Evolutionary conservation across 2,888 invertebrate genomes (phyloP), one percentile per base, ranked within the genome.

Genomic region (Chromoteleia sp.): DNA sequence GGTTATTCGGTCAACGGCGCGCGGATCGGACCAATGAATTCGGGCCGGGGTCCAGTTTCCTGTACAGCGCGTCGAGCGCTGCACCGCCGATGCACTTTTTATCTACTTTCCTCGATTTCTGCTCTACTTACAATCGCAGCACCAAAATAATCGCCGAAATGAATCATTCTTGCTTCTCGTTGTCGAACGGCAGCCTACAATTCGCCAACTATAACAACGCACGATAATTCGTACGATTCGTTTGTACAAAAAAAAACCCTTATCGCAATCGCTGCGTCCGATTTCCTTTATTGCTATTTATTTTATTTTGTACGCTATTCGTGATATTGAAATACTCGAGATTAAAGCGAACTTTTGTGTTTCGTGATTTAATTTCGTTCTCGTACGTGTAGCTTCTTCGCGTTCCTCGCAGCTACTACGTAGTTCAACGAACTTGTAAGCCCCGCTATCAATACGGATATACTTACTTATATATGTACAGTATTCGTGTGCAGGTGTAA

Each of bases 1-100:
- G 90, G 90, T 91, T 90, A 90, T 89, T 90, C 89, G 90, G 90
- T 90, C 90, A 90, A 84, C 87, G 86, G 88, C 85, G 86, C 87
- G 43, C 76, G 81, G 79, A 81, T 79, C 81, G 85, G 88, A 85
- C 86, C 85, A 84, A 83, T 78, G 81, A 82, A 43, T 70, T 61
- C 30, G 77, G 77, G 78, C 48, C 79, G 70, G 70, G 63, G 78
- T 74, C 83, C 83, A 85, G 80, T 85, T 85, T 83, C 71, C 77
- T 76, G 12, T 21, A 21, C 48, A 21, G 36, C 48, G 45, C 48
- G 45, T n/a, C 30, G n/a, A 50, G 10, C 25, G 70, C 56, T 45
- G 52, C 56, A 48, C 4, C 36, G 25, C 39, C 52, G 65, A 36
- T 76, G 71, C 68, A 59, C 58, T 61, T 70, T 76, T 65, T 71